Percentiles rank a stretch among this genome's conserved stretches.
Conservation (phyloP, 1,140 invertebrate species). For the Brachionus asplanchnoidis region DNA sequence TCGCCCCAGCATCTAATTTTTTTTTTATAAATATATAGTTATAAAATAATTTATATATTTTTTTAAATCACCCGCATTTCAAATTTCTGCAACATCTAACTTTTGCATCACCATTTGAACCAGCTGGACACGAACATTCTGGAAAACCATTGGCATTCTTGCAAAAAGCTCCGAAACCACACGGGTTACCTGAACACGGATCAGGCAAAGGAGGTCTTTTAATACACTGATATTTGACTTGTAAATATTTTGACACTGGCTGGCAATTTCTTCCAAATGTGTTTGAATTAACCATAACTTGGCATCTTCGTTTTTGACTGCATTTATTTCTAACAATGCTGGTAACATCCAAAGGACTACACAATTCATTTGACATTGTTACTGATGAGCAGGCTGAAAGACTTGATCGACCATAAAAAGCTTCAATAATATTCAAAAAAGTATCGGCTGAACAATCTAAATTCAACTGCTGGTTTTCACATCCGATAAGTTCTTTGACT, state of each 20-base stretch:
- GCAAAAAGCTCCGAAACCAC: background rate
- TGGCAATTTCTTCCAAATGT: background rate
- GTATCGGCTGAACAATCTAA: background rate
- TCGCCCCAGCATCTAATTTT: conserved; percentile 26
- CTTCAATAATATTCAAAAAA: background rate
- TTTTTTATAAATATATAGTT: background rate
- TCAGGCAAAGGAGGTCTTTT: background rate
- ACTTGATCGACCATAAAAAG: background rate
- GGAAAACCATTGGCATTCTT: conserved; percentile 15
- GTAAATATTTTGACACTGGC: background rate
- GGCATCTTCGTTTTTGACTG: background rate
- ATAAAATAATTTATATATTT: background rate
- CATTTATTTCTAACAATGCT: background rate
- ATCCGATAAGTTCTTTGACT: background rate
- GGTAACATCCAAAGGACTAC: background rate
- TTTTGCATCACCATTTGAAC: background rate
- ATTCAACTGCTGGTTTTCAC: background rate
- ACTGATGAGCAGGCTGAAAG: background rate
- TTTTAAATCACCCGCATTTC: background rate
- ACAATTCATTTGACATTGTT: background rate
- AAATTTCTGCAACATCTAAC: background rate
- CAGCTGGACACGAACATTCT: conserved; percentile 6
- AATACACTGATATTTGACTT: background rate
- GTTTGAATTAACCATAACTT: background rate
- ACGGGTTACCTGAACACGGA: conserved; percentile 16